Base-by-base conservation (phyloP, 2,113 vertebrate species). In the Caloenas nicobarica region DNA sequence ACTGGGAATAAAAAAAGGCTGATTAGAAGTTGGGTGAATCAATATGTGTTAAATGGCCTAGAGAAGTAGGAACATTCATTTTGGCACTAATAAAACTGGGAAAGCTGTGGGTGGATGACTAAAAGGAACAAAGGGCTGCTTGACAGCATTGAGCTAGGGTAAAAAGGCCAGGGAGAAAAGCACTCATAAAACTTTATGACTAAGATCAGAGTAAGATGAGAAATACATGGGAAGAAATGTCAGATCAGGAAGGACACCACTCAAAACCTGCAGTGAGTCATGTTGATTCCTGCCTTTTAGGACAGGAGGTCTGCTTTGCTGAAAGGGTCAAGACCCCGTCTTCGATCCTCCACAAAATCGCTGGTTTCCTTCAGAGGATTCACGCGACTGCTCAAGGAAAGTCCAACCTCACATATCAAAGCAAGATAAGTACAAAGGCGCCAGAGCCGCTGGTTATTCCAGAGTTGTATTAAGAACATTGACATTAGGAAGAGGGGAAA, bases 71-170 rank as follows among this genome's bases (percentile, higher is more conserved):
- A 92, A 69, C 93, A 68, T 94, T 97, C 91, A 72, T 94, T 95
- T 70, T 28, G 79, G 86, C 92, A 94, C 44, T 46, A 86, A 95
- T 96, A 97, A 96, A 97, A 96, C 89, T 94, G 94, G 95, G 91
- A 97, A 96, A 96, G 91, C 82, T 65, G 96, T 97, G 96, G 95
- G 96, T 86, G 96, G 95, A 96, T 96, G 96, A 96, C 95, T 96
- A 91, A 93, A 97, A 86, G 84, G 89, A 97, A 97, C 96, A 97
- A 97, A 97, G 94, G 71, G 81, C 93, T 93, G 91, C 92, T 92
- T 68, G 94, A 93, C 71, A 94, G 80, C n/a, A 1, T 38, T 60
- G 81, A 93, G 96, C 81, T 88, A 51, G 53, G 94, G 92, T 83
- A 95, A 97, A 97, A 96, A 96, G 93, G 92, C 83, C 92, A 93